Evolutionary conservation across 2,113 vertebrate genomes (phyloP).

Genomic region (Carassius auratus): DNA sequence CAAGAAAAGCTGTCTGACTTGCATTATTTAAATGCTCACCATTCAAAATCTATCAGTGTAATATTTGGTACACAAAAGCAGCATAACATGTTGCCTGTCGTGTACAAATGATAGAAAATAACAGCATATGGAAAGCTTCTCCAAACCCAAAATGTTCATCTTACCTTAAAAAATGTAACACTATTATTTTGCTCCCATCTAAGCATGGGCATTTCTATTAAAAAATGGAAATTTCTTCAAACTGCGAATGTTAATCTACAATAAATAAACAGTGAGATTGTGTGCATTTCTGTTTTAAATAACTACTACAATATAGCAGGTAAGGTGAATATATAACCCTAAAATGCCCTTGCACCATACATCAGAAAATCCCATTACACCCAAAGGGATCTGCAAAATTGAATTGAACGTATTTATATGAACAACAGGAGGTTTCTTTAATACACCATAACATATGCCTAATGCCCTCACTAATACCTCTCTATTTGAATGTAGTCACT

Average conservation of each 20-base stretch:
- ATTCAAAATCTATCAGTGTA: not conserved
- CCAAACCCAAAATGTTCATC: not conserved
- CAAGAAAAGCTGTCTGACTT: not conserved
- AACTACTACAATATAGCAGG: no score
- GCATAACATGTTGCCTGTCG: not conserved
- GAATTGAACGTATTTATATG: conserved; percentile 84
- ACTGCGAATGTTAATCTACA: not conserved
- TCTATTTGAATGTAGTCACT: conserved; percentile 69
- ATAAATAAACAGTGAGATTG: not conserved
- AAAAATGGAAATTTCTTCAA: not conserved
- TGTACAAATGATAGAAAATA: not conserved
- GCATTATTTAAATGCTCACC: not conserved
- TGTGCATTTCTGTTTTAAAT: conserved; percentile 7
- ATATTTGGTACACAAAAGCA: not conserved
- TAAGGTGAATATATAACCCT: conserved; percentile 1
- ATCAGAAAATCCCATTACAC: conserved; percentile 86
- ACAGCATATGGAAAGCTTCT: not conserved
- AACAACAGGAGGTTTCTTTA: conserved; percentile 84
- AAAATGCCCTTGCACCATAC: conserved; percentile 15
- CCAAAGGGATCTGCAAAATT: conserved; percentile 86
- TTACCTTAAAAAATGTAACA: not conserved
- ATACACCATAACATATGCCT: conserved; percentile 87
- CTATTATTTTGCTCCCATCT: not conserved
- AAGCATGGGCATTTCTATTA: not conserved
- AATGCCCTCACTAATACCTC: conserved; percentile 74